A percentile compares a stretch with the other conserved stretches of the same genome.
phyloP scores from a whole-genome alignment of 2,888 invertebrate species.

The Drosophila mulleri region DNA sequence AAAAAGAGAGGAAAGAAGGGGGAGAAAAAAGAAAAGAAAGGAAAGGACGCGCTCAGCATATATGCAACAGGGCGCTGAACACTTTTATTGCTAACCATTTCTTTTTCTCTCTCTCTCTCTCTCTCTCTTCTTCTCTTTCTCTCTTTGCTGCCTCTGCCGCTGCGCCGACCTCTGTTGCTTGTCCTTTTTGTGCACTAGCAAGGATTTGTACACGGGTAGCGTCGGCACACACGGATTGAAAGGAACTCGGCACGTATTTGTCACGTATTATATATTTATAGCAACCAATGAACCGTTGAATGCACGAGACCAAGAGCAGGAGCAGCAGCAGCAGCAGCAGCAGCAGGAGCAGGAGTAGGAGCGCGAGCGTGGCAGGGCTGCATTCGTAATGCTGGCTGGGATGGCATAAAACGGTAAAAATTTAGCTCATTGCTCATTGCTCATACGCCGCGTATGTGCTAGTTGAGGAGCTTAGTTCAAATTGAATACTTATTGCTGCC shows the following conservation, averaged over 20 bases:
- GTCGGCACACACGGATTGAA: constrained; percentile 60
- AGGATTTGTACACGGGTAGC: constrained; percentile 68
- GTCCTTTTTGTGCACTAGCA: constrained; percentile 53
- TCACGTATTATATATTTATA: constrained; percentile 80
- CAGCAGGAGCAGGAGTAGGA: background rate
- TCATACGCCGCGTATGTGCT: constrained; percentile 67
- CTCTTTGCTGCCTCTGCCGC: background rate
- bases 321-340: background rate
- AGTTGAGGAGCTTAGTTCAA: constrained; percentile 69
- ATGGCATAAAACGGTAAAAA: constrained; percentile 69
- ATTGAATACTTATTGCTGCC: constrained; percentile 68
- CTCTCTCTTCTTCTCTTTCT: background rate
- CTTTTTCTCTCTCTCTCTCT: constrained; percentile 30
- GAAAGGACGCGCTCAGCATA: constrained; percentile 27
- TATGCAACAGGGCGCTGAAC: constrained; percentile 77
- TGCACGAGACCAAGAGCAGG: constrained; percentile 51
- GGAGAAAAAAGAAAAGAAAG: background rate
- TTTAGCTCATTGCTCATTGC: constrained; percentile 74
- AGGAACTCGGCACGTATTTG: constrained; percentile 80
- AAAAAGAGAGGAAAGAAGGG: no score
- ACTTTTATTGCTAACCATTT: constrained; percentile 79
- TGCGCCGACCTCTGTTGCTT: background rate
- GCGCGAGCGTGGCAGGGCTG: background rate
- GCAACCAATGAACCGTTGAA: constrained; percentile 81
- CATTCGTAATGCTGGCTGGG: constrained; percentile 22